Percentiles rank a stretch among this genome's conserved stretches.
Conservation (phyloP, 2,113 vertebrate genomes). For the Salvator merianae region DNA sequence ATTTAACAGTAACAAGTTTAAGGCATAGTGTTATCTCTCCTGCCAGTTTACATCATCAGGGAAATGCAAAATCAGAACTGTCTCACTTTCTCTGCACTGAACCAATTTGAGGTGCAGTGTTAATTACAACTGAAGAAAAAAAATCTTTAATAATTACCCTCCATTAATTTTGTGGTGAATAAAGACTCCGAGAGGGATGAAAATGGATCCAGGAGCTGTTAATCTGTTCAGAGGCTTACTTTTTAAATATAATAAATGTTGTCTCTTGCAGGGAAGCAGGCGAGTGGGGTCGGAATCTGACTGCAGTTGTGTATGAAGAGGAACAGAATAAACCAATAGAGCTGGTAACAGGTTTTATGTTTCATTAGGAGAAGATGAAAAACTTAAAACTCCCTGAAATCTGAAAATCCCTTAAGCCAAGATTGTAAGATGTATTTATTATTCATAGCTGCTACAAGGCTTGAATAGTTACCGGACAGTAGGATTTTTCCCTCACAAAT, state of each 20-base stretch:
- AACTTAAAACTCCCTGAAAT: slow-evolving; percentile 26
- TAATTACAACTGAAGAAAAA: slow-evolving; percentile 39
- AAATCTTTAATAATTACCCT: slow-evolving; percentile 41
- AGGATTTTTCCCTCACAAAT: background rate
- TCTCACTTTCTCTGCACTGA: slow-evolving; percentile 39
- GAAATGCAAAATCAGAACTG: slow-evolving; percentile 23
- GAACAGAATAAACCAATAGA: background rate
- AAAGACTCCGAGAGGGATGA: slow-evolving; percentile 31
- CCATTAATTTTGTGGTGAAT: slow-evolving; percentile 47
- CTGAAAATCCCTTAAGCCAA: slow-evolving; percentile 34
- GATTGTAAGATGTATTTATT: slow-evolving; percentile 29
- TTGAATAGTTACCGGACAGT: background rate
- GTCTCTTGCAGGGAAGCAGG: background rate
- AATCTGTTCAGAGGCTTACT: slow-evolving; percentile 9
- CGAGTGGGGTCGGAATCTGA: background rate
- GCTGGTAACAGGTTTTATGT: background rate
- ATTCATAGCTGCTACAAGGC: slow-evolving; percentile 17
- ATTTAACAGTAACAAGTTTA: slow-evolving; percentile 38
- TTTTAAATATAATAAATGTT: background rate
- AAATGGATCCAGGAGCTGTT: slow-evolving; percentile 15
- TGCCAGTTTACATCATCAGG: slow-evolving; percentile 10
- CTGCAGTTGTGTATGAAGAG: background rate
- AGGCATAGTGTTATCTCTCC: slow-evolving; percentile 22
- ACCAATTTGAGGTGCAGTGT: slow-evolving; percentile 15
- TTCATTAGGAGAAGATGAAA: slow-evolving; percentile 38